phyloP scores from a whole-genome alignment of 2,113 vertebrate species.

The Paramisgurnus dabryanus region DNA sequence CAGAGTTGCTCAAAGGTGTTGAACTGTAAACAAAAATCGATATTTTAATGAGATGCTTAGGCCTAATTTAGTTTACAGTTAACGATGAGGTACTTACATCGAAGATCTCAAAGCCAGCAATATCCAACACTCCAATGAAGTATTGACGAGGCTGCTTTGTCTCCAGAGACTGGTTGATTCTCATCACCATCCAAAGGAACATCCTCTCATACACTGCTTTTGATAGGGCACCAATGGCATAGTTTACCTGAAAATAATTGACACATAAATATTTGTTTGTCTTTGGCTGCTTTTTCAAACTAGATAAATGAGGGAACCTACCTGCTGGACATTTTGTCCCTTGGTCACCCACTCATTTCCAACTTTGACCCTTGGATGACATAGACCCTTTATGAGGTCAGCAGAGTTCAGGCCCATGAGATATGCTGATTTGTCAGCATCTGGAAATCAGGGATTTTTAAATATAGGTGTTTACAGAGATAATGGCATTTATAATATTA shows the following conservation, averaged over 20 bases:
- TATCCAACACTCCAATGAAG: constrained; percentile 66
- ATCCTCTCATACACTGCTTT: constrained; percentile 68
- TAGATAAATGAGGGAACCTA: constrained; percentile 53
- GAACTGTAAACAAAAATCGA: constrained; percentile 50
- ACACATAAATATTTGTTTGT: neutral
- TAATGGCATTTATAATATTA: neutral
- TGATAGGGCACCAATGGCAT: constrained; percentile 59
- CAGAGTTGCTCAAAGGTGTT: constrained; percentile 67
- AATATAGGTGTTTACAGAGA: neutral
- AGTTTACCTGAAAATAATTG: constrained; percentile 48
- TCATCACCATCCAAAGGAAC: constrained; percentile 68
- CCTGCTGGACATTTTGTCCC: constrained; percentile 83
- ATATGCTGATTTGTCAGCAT: constrained; percentile 81
- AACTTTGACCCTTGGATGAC: constrained; percentile 81
- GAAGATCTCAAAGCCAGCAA: constrained; percentile 68
- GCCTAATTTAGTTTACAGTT: neutral
- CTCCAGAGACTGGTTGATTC: constrained; percentile 66
- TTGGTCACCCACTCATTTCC: constrained; percentile 85
- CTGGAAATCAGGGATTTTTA: constrained; percentile 58
- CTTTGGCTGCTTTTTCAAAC: neutral
- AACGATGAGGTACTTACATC: constrained; percentile 51
- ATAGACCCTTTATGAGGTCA: constrained; percentile 80
- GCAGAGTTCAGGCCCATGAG: constrained; percentile 83
- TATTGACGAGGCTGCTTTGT: constrained; percentile 64
- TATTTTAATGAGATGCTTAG: neutral